These are phyloP conservation scores for Cataglyphis rosenhaueri DNA, from an alignment of 2,888 invertebrate species.

Conservation along the genomic window DNA sequence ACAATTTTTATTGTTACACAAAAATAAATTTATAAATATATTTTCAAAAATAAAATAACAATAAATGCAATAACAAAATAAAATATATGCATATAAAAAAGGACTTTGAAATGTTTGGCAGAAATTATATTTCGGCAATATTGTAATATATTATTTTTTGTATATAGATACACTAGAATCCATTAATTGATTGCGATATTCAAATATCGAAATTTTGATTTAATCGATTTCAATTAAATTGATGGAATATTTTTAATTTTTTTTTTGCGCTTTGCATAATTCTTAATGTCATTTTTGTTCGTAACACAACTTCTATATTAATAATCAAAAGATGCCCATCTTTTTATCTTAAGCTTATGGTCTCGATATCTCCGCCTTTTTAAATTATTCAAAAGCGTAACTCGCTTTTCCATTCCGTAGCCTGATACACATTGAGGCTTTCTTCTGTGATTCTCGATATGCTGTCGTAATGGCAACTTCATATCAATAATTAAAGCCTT, in stretches of 20 bases:
- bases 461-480: neutral
- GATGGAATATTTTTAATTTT: neutral
- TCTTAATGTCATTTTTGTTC: neutral
- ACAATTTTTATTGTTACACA: neutral
- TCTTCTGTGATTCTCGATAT: constrained; percentile 2
- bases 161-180: neutral
- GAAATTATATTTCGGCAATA: neutral
- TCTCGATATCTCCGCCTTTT: neutral
- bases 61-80: neutral
- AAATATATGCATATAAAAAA: neutral
- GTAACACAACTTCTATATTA: neutral
- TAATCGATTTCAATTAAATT: constrained; percentile 1
- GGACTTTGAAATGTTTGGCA: neutral
- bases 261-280: neutral
- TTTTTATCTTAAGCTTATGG: neutral
- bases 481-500: constrained; percentile 27
- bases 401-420: neutral
- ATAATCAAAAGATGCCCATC: neutral
- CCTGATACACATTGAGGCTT: neutral
- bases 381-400: constrained; percentile 8
- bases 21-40: neutral
- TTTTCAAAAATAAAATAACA: neutral
- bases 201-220: constrained; percentile 1
- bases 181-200: neutral
- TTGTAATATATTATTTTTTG: neutral